Conservation (phyloP, 2,797 vertebrate species). For the Glyptemys insculpta region DNA sequence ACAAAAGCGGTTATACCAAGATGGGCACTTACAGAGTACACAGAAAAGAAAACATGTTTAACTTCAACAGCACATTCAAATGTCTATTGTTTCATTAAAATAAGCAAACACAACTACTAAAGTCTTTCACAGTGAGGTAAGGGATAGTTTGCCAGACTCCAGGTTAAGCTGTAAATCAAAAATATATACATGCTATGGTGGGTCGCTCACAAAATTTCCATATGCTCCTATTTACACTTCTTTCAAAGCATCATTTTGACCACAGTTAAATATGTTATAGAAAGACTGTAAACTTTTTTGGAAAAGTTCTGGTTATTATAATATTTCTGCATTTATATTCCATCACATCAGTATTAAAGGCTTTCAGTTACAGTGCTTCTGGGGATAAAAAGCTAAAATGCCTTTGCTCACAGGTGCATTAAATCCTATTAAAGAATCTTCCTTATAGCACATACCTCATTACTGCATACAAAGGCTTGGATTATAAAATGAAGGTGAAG, state of each 20-base stretch:
- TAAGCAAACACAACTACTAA: conserved; percentile 13
- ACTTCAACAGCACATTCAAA: fast-evolving
- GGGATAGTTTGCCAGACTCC: conserved; percentile 48
- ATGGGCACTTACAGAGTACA: not conserved
- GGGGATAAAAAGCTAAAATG: conserved; percentile 88
- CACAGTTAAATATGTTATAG: conserved; percentile 83
- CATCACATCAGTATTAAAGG: conserved; percentile 87
- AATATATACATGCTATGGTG: conserved; percentile 71
- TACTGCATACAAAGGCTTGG: conserved; percentile 87
- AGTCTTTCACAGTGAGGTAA: conserved; percentile 39
- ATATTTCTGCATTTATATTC: conserved; percentile 88
- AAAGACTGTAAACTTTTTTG: conserved; percentile 85
- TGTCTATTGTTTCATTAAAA: not conserved
- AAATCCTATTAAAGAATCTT: conserved; percentile 90
- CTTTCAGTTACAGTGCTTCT: conserved; percentile 87
- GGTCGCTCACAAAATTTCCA: conserved; percentile 74
- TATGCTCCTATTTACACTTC: conserved; percentile 80
- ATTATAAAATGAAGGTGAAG: conserved; percentile 89
- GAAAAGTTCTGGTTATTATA: conserved; percentile 86
- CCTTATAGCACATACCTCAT: conserved; percentile 89
- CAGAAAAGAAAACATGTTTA: not conserved
- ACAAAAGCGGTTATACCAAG: not conserved
- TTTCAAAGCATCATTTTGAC: conserved; percentile 82
- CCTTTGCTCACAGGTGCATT: conserved; percentile 89
- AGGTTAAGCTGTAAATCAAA: conserved; percentile 47